Percentiles rank a stretch among this genome's conserved stretches.
These are phyloP conservation scores for Drosophila pruinosa DNA, from an alignment of 1,140 invertebrate genomes.

Conservation along the genomic window DNA sequence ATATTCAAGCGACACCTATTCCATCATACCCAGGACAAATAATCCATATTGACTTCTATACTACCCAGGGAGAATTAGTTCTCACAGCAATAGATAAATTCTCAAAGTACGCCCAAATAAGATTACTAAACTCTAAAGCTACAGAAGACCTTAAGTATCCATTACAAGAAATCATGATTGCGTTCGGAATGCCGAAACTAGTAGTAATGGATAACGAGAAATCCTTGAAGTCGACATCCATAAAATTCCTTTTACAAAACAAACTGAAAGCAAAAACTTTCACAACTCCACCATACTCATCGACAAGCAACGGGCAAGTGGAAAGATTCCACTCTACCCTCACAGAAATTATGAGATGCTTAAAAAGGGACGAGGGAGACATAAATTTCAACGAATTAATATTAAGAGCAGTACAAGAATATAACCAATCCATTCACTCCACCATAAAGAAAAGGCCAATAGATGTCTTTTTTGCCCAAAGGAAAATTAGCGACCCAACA, in stretches of 20 bases:
- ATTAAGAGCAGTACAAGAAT: slow-evolving; percentile 22
- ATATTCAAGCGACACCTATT: slow-evolving; percentile 24
- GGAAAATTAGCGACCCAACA: slow-evolving; percentile 12
- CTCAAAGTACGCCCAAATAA: slow-evolving; percentile 26
- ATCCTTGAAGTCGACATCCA: slow-evolving; percentile 35
- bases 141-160: slow-evolving; percentile 20
- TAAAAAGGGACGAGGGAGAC: neutral
- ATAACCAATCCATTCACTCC: slow-evolving; percentile 43
- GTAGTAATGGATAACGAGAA: slow-evolving; percentile 50
- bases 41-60: slow-evolving; percentile 40
- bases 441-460: slow-evolving; percentile 29
- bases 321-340: slow-evolving; percentile 47
- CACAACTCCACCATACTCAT: slow-evolving; percentile 21
- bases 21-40: slow-evolving; percentile 30
- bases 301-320: slow-evolving; percentile 34
- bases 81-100: slow-evolving; percentile 40
- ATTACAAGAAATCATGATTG: slow-evolving; percentile 22
- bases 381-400: slow-evolving; percentile 33
- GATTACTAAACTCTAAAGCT: slow-evolving; percentile 22
- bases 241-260: slow-evolving; percentile 32
- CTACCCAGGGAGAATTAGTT: slow-evolving; percentile 1
- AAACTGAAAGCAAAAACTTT: slow-evolving; percentile 14
- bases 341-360: slow-evolving; percentile 31
- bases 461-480: slow-evolving; percentile 36
- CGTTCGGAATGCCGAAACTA: slow-evolving; percentile 32